A percentile compares a stretch with the other conserved stretches of the same genome.
Evolutionary conservation across 2,888 invertebrate genomes (phyloP).

Genomic region (Chirona hameri): DNA sequence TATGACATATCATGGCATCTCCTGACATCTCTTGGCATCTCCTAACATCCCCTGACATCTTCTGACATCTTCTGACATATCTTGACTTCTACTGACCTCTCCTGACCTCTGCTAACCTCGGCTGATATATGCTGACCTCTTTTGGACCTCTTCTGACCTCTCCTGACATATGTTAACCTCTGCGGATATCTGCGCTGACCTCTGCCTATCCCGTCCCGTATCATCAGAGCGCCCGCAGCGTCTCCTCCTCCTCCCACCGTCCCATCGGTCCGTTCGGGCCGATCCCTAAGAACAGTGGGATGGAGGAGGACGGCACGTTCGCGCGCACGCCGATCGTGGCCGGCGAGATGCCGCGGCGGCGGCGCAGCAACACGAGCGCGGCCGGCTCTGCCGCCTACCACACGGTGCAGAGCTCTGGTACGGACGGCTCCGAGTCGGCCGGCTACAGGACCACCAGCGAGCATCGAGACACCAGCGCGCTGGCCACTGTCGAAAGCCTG

Average conservation of each 20-base stretch:
- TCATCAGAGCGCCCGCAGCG: not conserved
- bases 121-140: too few species aligned
- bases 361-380: not conserved
- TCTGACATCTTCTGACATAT: too few species aligned
- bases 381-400: not conserved
- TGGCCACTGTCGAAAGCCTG: not conserved
- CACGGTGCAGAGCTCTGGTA: conserved; percentile 8
- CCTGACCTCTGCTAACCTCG: too few species aligned
- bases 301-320: not conserved
- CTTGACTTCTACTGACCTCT: too few species aligned
- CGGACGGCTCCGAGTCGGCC: not conserved
- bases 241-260: not conserved
- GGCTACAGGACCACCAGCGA: not conserved
- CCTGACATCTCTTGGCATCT: too few species aligned
- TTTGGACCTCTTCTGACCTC: too few species aligned
- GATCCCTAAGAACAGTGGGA: not conserved
- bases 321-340: not conserved
- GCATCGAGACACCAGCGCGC: not conserved
- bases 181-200: not conserved
- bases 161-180: too few species aligned
- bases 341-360: not conserved
- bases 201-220: not conserved
- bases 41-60: too few species aligned
- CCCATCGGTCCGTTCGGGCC: not conserved
- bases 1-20: too few species aligned